Evolutionary conservation across 2,797 vertebrate genomes (phyloP).

Genomic region (Syncerus caffer): DNA sequence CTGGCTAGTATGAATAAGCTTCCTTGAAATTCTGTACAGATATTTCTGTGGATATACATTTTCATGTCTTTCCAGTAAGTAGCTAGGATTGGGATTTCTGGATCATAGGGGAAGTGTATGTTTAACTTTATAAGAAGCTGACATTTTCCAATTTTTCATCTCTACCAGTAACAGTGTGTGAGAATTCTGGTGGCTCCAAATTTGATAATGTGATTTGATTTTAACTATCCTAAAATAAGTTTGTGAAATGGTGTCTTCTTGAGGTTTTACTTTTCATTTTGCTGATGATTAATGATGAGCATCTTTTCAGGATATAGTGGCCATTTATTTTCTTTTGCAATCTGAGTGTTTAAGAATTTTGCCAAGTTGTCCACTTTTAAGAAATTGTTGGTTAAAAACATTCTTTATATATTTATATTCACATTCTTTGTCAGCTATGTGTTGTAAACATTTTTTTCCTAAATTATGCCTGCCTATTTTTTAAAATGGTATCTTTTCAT

Average conservation of each 20-base stretch:
- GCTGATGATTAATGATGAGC: background rate
- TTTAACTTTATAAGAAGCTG: background rate
- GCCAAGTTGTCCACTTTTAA: background rate
- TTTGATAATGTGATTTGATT: background rate
- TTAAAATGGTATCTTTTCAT: background rate
- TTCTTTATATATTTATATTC: background rate
- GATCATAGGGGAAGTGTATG: background rate
- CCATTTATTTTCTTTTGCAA: background rate
- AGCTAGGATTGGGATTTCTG: background rate
- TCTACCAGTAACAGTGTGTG: background rate
- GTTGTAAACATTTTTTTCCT: background rate
- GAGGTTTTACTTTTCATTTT: background rate
- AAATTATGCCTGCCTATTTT: background rate
- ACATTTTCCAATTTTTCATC: background rate
- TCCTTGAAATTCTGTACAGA: background rate
- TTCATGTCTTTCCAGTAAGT: background rate
- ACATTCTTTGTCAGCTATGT: background rate
- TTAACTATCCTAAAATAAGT: background rate
- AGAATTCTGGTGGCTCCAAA: background rate
- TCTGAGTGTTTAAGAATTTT: background rate
- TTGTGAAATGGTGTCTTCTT: background rate
- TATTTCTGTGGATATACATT: background rate
- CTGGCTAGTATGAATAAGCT: background rate
- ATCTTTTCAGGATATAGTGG: background rate
- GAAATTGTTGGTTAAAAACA: background rate